phyloP scores from a whole-genome alignment of 2,797 vertebrate genomes.

The Glyptemys insculpta region DNA sequence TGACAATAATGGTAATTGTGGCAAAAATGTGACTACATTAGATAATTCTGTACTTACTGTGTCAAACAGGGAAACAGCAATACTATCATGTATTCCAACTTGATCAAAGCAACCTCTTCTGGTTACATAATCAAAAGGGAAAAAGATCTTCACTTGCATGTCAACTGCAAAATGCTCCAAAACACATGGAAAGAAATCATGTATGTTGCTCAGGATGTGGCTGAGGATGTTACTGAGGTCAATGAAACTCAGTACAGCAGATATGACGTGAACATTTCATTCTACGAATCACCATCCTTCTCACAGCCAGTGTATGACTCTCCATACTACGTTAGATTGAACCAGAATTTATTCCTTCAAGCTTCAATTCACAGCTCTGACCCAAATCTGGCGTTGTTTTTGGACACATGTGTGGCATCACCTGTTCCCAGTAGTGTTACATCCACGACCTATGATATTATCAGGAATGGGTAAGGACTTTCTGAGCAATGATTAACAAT shows the following conservation, averaged over 20 bases:
- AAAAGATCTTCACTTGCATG: slow-evolving; percentile 74
- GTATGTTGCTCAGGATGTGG: slow-evolving; percentile 73
- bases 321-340: slow-evolving; percentile 85
- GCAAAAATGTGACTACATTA: background rate
- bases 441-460: slow-evolving; percentile 79
- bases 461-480: slow-evolving; percentile 87
- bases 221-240: background rate
- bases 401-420: slow-evolving; percentile 91
- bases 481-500: background rate
- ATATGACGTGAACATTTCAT: slow-evolving; percentile 85
- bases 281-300: slow-evolving; percentile 87
- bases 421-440: slow-evolving; percentile 81
- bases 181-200: slow-evolving; percentile 82
- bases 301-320: slow-evolving; percentile 75
- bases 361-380: slow-evolving; percentile 78
- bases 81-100: slow-evolving; percentile 85
- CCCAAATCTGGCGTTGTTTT: slow-evolving; percentile 81
- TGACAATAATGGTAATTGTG: background rate
- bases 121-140: slow-evolving; percentile 80
- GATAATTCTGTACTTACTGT: background rate
- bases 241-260: slow-evolving; percentile 80
- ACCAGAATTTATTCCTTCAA: slow-evolving; percentile 87
- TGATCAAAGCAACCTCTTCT: slow-evolving; percentile 70
- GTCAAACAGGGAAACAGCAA: slow-evolving; percentile 80
- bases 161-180: slow-evolving; percentile 88